Percentiles rank a stretch among this genome's conserved stretches.
Evolutionary conservation across 1,140 invertebrate species (phyloP).

Genomic region (Bradysia coprophila): DNA sequence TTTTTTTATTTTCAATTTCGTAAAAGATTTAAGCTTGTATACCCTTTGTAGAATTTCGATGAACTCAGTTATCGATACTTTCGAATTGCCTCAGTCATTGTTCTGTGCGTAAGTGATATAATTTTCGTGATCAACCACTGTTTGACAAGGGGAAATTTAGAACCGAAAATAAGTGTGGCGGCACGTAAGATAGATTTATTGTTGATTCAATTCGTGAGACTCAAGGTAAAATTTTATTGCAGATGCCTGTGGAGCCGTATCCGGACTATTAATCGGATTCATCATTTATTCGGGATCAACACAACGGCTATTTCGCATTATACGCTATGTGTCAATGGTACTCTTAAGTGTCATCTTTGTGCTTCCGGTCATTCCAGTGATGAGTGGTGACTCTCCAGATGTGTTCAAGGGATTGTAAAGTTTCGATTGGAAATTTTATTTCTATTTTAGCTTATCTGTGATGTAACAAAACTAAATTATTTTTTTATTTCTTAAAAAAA

Average conservation of each 20-base stretch:
- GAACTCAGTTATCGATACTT: conserved; percentile 34
- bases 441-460: too few relatives aligned
- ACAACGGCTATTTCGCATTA: background rate
- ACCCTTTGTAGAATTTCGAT: conserved; percentile 32
- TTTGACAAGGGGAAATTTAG: conserved; percentile 22
- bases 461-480: too few relatives aligned
- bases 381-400: too few relatives aligned
- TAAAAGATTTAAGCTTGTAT: conserved; percentile 4
- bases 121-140: conserved; percentile 26
- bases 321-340: background rate
- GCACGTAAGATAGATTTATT: too few relatives aligned
- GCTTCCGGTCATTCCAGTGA: too few relatives aligned
- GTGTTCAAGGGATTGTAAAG: too few relatives aligned
- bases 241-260: conserved; percentile 57
- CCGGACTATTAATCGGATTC: conserved; percentile 62
- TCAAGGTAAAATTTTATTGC: conserved; percentile 24
- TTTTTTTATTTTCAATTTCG: conserved; percentile 5
- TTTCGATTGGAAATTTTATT: too few relatives aligned
- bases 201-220: too few relatives aligned
- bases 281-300: conserved; percentile 35
- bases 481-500: too few relatives aligned
- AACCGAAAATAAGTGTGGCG: conserved; percentile 47
- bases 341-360: too few relatives aligned
- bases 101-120: conserved; percentile 37
- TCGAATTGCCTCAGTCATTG: conserved; percentile 33